Evolutionary conservation across 2,888 invertebrate genomes (phyloP), one percentile per base, ranked within the genome.

Genomic region (Ecdyonurus torrentis): DNA sequence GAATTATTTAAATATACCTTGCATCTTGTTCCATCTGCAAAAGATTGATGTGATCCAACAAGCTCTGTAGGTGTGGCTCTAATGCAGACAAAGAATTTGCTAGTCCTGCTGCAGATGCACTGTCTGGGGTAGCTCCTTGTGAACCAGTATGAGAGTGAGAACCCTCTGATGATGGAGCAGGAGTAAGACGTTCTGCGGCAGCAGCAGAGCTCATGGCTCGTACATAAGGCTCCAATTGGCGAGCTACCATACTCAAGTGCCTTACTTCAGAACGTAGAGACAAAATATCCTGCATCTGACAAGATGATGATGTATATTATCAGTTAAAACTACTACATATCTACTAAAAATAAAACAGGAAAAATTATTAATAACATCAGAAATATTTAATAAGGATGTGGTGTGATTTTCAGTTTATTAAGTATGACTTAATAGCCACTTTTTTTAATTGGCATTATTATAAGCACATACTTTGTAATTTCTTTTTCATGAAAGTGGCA

Each of bases 221-320:
- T 5, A 55, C n/a, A 71, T 83, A 85, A 1, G 85, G 84, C 68
- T 84, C 83, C 64, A 86, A 72, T 68, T 85, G 84, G 64, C 81
- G 80, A 1, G 83, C 81, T 58, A 84, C 77, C 22, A 77, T 78
- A 68, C 81, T 81, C 66, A 86, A 72, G 68, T 84, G 83, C 69
- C 83, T 83, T 67, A 84, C 79, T 71, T 86, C 85, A 65, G 81
- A 81, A 63, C 83, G 78, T 64, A 86, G 72, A 59, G 82, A 78
- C 67, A 82, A 75, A 23, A 85, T 82, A 71, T 86, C 84, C 66
- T 83, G 83, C 72, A 84, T 78, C 78, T 85, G 79, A 24, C 70
- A 70, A 52, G 20, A 63, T 60, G 61, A 59, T 37, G 55, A 59
- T 37, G 37, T 37, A 37, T 10, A 37, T 15, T 37, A 15, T 37